Conservation (phyloP, 2,888 invertebrate genomes). For the Dioctria linearis region DNA sequence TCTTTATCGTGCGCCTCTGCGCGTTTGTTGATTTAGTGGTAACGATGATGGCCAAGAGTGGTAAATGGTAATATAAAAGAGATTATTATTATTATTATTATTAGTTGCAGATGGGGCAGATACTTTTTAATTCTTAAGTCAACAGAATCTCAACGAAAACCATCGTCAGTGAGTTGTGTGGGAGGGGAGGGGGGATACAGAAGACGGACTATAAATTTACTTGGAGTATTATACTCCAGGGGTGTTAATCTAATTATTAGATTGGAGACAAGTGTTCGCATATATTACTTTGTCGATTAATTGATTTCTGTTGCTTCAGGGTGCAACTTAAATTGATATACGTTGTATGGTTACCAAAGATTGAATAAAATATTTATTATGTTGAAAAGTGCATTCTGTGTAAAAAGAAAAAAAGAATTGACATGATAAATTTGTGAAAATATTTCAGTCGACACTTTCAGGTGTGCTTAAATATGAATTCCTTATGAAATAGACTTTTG, state of each 20-base stretch:
- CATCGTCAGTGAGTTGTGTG: too few relatives aligned
- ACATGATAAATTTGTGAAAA: too few relatives aligned
- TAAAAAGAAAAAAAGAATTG: too few relatives aligned
- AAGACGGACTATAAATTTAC: slow-evolving; percentile 26
- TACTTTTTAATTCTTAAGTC: background rate
- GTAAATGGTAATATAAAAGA: background rate
- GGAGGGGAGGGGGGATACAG: slow-evolving; percentile 5
- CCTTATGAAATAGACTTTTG: too few relatives aligned
- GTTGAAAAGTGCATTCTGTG: too few relatives aligned
- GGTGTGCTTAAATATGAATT: too few relatives aligned
- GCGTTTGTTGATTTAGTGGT: background rate
- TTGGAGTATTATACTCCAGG: slow-evolving; percentile 19
- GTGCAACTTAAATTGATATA: background rate
- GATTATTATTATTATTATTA: background rate
- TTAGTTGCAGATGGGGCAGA: background rate
- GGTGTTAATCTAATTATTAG: slow-evolving; percentile 35
- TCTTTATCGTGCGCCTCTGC: background rate
- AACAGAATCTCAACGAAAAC: background rate
- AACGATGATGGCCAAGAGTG: slow-evolving; percentile 6
- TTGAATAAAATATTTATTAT: too few relatives aligned
- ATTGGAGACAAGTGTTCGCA: background rate
- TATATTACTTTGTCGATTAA: background rate
- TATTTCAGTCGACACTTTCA: too few relatives aligned
- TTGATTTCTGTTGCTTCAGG: background rate
- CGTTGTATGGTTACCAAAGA: too few relatives aligned